Evolutionary conservation across 1,140 invertebrate genomes (phyloP).

Genomic region (Heliconius himera): DNA sequence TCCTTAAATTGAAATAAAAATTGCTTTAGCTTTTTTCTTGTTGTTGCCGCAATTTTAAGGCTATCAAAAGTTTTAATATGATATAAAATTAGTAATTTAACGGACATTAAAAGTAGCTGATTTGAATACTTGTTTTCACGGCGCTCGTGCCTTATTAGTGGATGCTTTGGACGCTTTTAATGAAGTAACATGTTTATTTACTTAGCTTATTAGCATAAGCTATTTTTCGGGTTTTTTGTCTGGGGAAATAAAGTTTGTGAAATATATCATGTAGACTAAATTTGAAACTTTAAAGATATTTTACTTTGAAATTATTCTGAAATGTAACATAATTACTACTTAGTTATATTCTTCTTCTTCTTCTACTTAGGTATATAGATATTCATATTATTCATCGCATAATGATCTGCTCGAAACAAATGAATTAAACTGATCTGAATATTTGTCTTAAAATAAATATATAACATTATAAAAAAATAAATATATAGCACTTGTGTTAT

Average conservation of each 20-base stretch:
- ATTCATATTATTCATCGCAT: too few relatives aligned
- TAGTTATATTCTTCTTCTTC: too few relatives aligned
- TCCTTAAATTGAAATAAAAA: slow-evolving; percentile 18
- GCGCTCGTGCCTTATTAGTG: slow-evolving; percentile 26
- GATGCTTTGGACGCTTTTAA: slow-evolving; percentile 4
- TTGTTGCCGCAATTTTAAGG: slow-evolving; percentile 2
- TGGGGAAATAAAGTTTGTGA: neutral
- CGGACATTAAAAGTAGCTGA: slow-evolving; percentile 8
- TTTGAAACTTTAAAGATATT: too few relatives aligned
- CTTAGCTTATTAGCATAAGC: slow-evolving; percentile 24
- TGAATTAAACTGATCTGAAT: too few relatives aligned
- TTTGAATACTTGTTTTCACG: slow-evolving; percentile 27
- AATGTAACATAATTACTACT: too few relatives aligned
- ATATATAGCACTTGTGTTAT: too few relatives aligned
- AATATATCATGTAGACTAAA: too few relatives aligned
- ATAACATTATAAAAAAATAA: too few relatives aligned
- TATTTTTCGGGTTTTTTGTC: neutral
- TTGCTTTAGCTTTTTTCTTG: neutral
- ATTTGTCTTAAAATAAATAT: too few relatives aligned
- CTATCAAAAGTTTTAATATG: slow-evolving; percentile 16
- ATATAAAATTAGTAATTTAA: slow-evolving; percentile 17
- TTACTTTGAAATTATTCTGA: too few relatives aligned
- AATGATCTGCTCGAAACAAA: too few relatives aligned
- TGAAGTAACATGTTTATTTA: slow-evolving; percentile 22
- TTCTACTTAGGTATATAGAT: too few relatives aligned